Evolutionary conservation across 2,888 invertebrate species (phyloP).

Genomic region (Acrocyrtus sp.): DNA sequence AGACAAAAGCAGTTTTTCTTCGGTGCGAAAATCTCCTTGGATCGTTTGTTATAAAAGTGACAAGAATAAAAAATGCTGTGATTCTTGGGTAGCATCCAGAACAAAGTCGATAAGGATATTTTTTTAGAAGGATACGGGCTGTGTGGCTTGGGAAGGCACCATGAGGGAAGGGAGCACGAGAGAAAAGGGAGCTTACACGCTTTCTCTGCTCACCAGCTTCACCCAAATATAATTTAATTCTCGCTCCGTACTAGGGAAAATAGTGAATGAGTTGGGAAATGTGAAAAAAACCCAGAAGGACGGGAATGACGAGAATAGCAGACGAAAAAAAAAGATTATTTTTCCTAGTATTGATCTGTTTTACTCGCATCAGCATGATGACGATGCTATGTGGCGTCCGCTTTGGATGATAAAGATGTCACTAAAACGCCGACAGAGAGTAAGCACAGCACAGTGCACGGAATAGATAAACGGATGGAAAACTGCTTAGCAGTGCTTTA

Average conservation of each 20-base stretch:
- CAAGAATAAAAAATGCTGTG: slow-evolving; percentile 57
- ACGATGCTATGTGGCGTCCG: too few relatives aligned
- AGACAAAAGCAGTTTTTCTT: too few relatives aligned
- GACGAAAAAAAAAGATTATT: too few relatives aligned
- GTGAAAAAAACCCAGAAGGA: too few relatives aligned
- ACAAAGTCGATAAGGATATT: slow-evolving; percentile 32
- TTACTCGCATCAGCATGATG: too few relatives aligned
- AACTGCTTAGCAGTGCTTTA: too few relatives aligned
- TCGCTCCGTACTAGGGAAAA: neutral
- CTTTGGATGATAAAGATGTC: too few relatives aligned
- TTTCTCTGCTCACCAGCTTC: neutral
- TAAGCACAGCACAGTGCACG: neutral
- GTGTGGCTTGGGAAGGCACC: slow-evolving; percentile 25
- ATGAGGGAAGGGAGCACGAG: slow-evolving; percentile 20
- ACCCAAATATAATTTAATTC: neutral
- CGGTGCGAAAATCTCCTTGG: slow-evolving; percentile 53
- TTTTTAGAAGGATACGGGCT: neutral
- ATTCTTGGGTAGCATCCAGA: slow-evolving; percentile 49
- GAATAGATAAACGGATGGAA: neutral
- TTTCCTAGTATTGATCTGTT: too few relatives aligned
- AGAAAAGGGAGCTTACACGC: too few relatives aligned
- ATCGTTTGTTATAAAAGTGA: slow-evolving; percentile 59
- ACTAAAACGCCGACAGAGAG: too few relatives aligned
- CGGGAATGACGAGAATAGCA: too few relatives aligned
- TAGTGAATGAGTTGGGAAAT: neutral